A percentile compares a stretch with the other conserved stretches of the same genome.
These are phyloP conservation scores for Microcebus lehilahytsara DNA, from an alignment of 2,113 vertebrate species.

Conservation along the genomic window DNA sequence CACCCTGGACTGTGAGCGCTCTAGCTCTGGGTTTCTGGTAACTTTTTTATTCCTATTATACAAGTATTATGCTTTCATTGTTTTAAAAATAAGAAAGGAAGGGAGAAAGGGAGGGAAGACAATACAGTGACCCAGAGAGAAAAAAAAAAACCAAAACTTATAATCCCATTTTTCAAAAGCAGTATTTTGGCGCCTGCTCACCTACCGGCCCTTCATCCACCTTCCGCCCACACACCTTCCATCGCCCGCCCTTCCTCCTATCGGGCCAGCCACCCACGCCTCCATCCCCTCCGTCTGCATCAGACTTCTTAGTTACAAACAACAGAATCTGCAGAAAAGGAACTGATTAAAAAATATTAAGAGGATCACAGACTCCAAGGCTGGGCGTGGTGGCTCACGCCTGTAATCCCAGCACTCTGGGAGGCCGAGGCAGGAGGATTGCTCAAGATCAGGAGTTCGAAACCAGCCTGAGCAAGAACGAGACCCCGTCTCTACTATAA, in stretches of 20 bases:
- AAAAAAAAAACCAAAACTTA: background rate
- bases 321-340: constrained; percentile 12
- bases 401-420: too few relatives aligned
- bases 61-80: background rate
- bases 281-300: background rate
- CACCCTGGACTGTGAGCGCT: background rate
- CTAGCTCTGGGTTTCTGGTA: background rate
- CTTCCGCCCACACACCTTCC: background rate
- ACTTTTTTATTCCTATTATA: background rate
- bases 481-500: too few relatives aligned
- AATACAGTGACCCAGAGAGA: background rate
- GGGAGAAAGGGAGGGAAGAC: background rate
- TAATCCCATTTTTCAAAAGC: background rate
- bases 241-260: background rate
- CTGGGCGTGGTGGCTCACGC: too few relatives aligned
- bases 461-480: too few relatives aligned
- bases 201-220: background rate
- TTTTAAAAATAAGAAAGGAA: background rate
- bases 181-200: background rate
- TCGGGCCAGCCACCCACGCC: background rate
- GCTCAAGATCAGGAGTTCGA: too few relatives aligned
- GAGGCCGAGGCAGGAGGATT: too few relatives aligned
- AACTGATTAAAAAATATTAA: background rate
- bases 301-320: background rate
- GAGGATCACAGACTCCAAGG: background rate